Conservation (phyloP, 2,797 vertebrate genomes). For the Argya squamiceps region DNA sequence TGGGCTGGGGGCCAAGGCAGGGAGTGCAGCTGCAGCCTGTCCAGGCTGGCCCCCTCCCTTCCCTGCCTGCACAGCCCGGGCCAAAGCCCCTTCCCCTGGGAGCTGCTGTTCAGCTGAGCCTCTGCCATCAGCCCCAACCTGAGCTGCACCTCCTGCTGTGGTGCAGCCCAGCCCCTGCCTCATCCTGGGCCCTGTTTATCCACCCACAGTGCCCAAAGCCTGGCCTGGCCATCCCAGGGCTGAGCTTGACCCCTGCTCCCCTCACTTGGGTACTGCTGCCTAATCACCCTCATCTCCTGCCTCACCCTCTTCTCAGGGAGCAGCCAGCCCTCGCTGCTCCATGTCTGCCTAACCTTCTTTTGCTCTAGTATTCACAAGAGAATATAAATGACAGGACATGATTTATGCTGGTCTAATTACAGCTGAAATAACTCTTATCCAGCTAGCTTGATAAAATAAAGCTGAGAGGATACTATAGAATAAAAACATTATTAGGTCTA, state of each 20-base stretch:
- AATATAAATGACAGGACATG: background rate
- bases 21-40: background rate
- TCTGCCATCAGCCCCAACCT: background rate
- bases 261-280: background rate
- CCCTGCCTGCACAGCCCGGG: background rate
- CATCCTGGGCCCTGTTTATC: rapidly evolving
- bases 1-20: background rate
- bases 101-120: background rate
- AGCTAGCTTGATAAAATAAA: background rate
- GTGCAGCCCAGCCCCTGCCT: background rate
- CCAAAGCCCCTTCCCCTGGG: background rate
- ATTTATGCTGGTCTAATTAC: background rate
- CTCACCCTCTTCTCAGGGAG: rapidly evolving
- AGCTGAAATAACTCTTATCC: background rate
- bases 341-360: background rate
- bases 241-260: background rate
- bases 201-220: background rate
- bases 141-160: background rate
- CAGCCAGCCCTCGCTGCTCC: background rate
- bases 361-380: background rate
- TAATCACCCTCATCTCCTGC: background rate
- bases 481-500: background rate
- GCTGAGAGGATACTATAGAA: background rate
- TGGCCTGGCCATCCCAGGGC: rapidly evolving
- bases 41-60: background rate